Percentiles rank a stretch among this genome's conserved stretches.
phyloP scores from a whole-genome alignment of 2,888 invertebrate genomes.

The Heliconius sara region DNA sequence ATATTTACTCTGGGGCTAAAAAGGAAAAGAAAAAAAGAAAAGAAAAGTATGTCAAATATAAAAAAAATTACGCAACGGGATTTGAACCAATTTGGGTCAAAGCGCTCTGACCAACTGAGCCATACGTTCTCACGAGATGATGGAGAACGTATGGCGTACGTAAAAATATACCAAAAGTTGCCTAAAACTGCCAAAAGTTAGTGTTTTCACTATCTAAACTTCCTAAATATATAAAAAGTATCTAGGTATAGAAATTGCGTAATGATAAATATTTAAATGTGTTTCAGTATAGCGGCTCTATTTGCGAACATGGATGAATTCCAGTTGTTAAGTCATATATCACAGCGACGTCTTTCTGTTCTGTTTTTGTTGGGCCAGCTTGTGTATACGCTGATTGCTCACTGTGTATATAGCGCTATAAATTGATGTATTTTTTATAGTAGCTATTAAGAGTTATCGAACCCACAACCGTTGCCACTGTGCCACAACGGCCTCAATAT shows the following conservation, averaged over 20 bases:
- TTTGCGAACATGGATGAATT: conserved; percentile 29
- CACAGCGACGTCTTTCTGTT: conserved; percentile 22
- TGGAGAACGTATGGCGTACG: too few relatives aligned
- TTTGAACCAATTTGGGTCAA: too few relatives aligned
- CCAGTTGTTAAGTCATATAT: conserved; percentile 34
- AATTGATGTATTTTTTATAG: neutral
- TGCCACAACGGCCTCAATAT: too few relatives aligned
- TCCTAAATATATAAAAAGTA: neutral
- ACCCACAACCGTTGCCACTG: too few relatives aligned
- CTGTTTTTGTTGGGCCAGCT: conserved; percentile 30
- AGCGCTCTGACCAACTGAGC: too few relatives aligned
- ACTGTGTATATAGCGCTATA: neutral
- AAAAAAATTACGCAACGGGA: too few relatives aligned
- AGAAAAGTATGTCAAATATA: too few relatives aligned
- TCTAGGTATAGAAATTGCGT: neutral
- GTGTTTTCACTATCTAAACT: neutral
- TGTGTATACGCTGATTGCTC: neutral
- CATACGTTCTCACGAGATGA: too few relatives aligned
- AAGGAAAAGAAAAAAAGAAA: neutral
- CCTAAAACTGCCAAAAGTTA: too few relatives aligned
- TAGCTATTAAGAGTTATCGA: too few relatives aligned
- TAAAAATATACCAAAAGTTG: too few relatives aligned
- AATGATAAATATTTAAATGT: conserved; percentile 10
- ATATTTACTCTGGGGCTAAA: neutral
- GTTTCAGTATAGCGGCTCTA: conserved; percentile 11